Evolutionary conservation across 2,113 vertebrate genomes (phyloP).

Genomic region (Fregetta grallaria): DNA sequence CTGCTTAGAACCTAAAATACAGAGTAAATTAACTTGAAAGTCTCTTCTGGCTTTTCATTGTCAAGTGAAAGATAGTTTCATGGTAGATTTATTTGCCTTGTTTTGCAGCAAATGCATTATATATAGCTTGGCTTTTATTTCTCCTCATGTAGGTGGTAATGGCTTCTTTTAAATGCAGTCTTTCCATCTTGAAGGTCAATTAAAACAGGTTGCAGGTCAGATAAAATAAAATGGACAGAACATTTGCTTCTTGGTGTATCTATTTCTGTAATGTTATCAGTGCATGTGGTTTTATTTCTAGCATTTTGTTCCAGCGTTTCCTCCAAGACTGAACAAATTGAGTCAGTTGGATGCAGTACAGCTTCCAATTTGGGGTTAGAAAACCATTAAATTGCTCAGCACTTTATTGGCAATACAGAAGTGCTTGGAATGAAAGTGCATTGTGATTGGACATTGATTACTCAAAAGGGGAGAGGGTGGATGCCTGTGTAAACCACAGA

Average conservation of each 20-base stretch:
- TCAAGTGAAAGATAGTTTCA: background rate
- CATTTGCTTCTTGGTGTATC: conserved; percentile 29
- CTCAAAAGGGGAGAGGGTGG: background rate
- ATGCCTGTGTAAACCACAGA: conserved; percentile 25
- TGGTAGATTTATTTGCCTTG: background rate
- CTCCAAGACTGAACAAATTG: conserved; percentile 36
- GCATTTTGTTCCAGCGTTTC: conserved; percentile 39
- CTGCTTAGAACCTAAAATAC: background rate
- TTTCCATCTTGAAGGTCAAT: conserved; percentile 19
- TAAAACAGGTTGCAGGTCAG: conserved; percentile 30
- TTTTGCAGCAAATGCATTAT: background rate
- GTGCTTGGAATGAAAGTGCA: conserved; percentile 21
- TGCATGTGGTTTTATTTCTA: conserved; percentile 48
- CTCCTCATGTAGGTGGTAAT: background rate
- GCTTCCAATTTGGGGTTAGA: conserved; percentile 54
- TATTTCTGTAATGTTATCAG: conserved; percentile 58
- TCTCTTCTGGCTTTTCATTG: background rate
- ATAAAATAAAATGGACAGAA: conserved; percentile 38
- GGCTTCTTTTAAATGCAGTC: background rate
- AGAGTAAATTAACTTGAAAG: background rate
- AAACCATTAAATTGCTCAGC: conserved; percentile 56
- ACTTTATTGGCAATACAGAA: conserved; percentile 44
- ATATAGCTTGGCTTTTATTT: background rate
- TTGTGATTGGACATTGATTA: conserved; percentile 54
- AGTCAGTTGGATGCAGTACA: conserved; percentile 31